phyloP scores from a whole-genome alignment of 1,140 invertebrate species.

The Brachystomella parvula region DNA sequence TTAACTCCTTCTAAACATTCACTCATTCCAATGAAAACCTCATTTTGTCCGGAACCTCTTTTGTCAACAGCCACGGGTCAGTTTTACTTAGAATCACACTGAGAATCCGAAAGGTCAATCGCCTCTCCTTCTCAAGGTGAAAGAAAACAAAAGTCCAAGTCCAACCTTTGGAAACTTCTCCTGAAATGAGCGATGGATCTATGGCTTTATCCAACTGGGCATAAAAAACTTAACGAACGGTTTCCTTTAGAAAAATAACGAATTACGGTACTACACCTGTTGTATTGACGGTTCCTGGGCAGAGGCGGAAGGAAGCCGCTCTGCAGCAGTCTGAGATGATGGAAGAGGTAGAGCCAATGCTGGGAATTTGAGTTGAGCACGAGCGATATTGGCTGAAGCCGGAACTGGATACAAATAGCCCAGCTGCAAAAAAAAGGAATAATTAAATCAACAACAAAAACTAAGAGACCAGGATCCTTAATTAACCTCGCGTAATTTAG shows the following conservation, averaged over 20 bases:
- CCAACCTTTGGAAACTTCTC: background rate
- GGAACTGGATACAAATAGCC: conserved; percentile 14
- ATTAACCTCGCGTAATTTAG: background rate
- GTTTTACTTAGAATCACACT: no score
- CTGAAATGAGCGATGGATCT: background rate
- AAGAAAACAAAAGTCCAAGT: no score
- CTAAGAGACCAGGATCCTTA: background rate
- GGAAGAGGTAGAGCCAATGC: background rate
- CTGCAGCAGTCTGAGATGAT: no score
- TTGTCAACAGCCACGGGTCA: no score
- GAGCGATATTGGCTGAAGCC: background rate
- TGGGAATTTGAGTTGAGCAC: conserved; percentile 1
- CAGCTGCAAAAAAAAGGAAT: background rate
- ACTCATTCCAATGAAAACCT: no score
- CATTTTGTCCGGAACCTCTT: no score
- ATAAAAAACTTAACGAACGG: background rate
- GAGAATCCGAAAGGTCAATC: no score
- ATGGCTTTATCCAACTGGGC: background rate
- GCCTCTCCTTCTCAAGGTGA: no score
- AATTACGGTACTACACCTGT: background rate
- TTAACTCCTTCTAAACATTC: no score
- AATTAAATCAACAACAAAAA: background rate
- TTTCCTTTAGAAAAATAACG: background rate
- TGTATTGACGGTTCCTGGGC: conserved; percentile 8
- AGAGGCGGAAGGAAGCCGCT: conserved; percentile 1